Evolutionary conservation across 2,888 invertebrate species (phyloP).

Genomic region (Amaurobius ferox): DNA sequence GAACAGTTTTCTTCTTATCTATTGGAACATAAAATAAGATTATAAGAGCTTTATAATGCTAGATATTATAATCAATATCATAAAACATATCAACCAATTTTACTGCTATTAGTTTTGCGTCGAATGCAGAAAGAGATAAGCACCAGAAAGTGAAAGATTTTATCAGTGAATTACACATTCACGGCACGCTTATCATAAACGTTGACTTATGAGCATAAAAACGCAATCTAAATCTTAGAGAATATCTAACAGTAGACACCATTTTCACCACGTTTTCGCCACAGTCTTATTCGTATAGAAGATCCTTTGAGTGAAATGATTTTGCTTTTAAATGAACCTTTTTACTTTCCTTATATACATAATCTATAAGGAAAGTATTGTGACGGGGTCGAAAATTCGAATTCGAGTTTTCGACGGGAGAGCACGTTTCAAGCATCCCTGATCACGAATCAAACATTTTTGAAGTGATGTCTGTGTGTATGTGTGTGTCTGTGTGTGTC

Average conservation of each 20-base stretch:
- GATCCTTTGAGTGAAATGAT: too few relatives aligned
- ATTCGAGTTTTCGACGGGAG: too few relatives aligned
- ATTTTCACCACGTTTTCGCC: neutral
- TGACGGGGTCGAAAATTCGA: too few relatives aligned
- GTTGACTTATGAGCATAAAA: neutral
- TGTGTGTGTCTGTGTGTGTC: too few relatives aligned
- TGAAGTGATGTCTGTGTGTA: too few relatives aligned
- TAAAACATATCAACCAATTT: constrained; percentile 5
- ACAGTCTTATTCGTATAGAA: neutral
- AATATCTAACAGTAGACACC: neutral
- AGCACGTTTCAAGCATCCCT: too few relatives aligned
- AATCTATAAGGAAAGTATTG: too few relatives aligned
- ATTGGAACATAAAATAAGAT: neutral
- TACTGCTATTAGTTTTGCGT: neutral
- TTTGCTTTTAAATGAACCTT: too few relatives aligned
- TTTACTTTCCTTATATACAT: too few relatives aligned
- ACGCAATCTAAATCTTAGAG: neutral
- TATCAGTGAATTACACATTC: neutral
- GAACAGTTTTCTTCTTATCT: neutral
- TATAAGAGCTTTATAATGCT: neutral
- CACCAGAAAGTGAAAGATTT: neutral
- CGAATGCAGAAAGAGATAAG: neutral
- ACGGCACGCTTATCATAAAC: neutral
- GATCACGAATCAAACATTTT: too few relatives aligned
- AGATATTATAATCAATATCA: neutral